Evolutionary conservation across 2,888 invertebrate genomes (phyloP), one percentile per base, ranked within the genome.

Genomic region (Diplazon laetatorius): DNA sequence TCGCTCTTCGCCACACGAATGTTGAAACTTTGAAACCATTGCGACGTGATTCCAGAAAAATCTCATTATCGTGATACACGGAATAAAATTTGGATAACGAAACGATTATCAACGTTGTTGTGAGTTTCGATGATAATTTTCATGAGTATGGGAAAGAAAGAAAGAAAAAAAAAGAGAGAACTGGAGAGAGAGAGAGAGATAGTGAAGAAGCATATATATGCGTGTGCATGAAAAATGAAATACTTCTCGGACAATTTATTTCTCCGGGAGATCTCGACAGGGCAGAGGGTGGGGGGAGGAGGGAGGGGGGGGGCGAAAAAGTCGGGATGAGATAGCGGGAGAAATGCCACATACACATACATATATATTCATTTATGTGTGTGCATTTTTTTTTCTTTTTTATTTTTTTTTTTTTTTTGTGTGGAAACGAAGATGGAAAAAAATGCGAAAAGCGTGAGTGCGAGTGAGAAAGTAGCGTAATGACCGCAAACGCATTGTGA

Each of bases 171-270:
- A n/a, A n/a, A n/a, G n/a, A n/a, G n/a, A n/a, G n/a, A n/a, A n/a
- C n/a, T n/a, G 37, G 39, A 18, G 25, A 37, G 50, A 59, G 14
- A 37, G 35, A 39, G 62, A 46, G 20, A 42, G 48, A 20, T 22
- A 52, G 66, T 60, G 39, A 55, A 57, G 22, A 1, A 62, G 42
- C 63, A 63, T n/a, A 63, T 44, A 63, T 55, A 6, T 30, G 35
- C 22, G 66, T 25, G 42, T 55, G 48, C 68, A 74, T 74, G 78
- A 78, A 78, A 78, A 78, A 78, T 78, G 73, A 78, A 78, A 78
- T 78, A 74, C 69, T 76, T 76, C 72, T 76, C 66, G 76, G 76
- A 79, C 75, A 76, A 79, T 75, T 76, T 79, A 79, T 79, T 79
- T 72, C 68, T 66, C 71, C 62, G 71, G 50, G 55, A 72, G 74